Percentiles rank a stretch among this genome's conserved stretches.
Evolutionary conservation across 92 coral and sea anemone species (phyloP).

Genomic region (Ricordea florida): DNA sequence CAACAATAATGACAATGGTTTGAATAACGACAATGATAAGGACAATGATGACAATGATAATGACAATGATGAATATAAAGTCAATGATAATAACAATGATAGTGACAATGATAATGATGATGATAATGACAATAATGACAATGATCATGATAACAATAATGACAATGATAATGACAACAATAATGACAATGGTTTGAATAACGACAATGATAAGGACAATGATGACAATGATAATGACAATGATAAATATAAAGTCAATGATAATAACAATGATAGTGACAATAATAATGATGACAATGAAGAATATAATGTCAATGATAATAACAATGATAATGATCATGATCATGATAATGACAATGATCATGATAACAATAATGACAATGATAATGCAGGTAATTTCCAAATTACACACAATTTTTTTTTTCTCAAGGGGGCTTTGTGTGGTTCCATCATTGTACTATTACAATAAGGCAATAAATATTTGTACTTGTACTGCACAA

Average conservation of each 20-base stretch:
- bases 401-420: too few species aligned
- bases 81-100: neutral
- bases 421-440: too few species aligned
- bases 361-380: neutral
- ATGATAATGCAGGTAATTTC: too few species aligned
- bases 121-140: neutral
- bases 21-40: neutral
- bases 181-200: neutral
- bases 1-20: too few species aligned
- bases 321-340: neutral
- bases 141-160: neutral
- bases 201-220: neutral
- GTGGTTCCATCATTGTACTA: too few species aligned
- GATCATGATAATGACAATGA: neutral
- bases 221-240: neutral
- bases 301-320: neutral
- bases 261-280: neutral
- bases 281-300: neutral
- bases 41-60: neutral
- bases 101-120: neutral
- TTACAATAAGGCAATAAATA: too few species aligned
- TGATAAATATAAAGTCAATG: neutral
- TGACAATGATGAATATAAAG: neutral
- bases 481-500: too few species aligned
- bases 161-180: neutral